Evolutionary conservation across 1,140 invertebrate species (phyloP), one percentile per base, ranked within the genome.

Genomic region (Pteromalus puparum): DNA sequence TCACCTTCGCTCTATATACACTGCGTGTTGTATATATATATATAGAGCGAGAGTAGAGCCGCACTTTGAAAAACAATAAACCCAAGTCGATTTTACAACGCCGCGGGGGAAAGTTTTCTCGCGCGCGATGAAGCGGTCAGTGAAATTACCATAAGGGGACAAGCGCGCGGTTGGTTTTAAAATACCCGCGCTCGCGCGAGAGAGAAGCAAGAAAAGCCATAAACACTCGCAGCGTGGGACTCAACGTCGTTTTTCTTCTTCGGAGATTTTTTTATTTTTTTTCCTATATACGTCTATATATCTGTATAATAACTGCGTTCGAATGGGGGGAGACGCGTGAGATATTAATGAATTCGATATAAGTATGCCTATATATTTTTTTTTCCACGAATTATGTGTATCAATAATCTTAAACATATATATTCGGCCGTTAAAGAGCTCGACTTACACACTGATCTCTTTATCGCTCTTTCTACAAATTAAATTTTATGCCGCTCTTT

Each of bases 111-210:
- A 73, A 73, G 68, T 42, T 26, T 72, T 53, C 42, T 70, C 76
- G 84, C 53, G 53, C 53, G 53, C 67, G 80, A 77, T 88, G 81
- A 87, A 88, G 86, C 79, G 85, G 83, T 87, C 82, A 87, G 82
- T 81, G 84, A 79, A 88, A 88, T 88, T 87, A 88, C 86, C 86
- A 87, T 87, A 87, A 87, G 83, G 75, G 86, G 88, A 88, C 85
- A 87, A 80, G 79, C 72, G 34, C 70, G 70, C 72, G 38, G 70
- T 74, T n/a, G 82, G 46, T 80, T 87, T 81, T 73, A 81, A 81
- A 73, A 30, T n/a, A n/a, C n/a, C n/a, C n/a, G n/a, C n/a, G n/a
- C n/a, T n/a, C n/a, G n/a, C 30, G 42, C 42, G 28, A 28, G 48
- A 21, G 12, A 12, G 26, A 18, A 1, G 46, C 79, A 81, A 85